phyloP scores from a whole-genome alignment of 2,797 vertebrate species.

The Amniataba percoides region DNA sequence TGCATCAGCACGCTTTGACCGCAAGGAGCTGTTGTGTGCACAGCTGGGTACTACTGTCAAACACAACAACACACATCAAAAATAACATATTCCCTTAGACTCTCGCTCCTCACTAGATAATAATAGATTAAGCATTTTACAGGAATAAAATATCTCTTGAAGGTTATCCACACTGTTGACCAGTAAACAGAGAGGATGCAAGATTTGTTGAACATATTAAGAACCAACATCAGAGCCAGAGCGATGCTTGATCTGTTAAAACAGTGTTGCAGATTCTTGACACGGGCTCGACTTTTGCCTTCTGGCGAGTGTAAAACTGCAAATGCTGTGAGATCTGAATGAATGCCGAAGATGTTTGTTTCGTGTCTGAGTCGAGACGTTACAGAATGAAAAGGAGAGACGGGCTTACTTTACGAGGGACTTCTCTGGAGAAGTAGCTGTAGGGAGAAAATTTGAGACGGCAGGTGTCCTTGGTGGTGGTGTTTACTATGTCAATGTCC shows the following conservation, averaged over 20 bases:
- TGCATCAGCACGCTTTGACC: neutral
- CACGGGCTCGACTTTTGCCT: neutral
- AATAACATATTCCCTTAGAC: neutral
- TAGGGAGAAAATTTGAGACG: constrained; percentile 97
- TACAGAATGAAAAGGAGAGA: neutral
- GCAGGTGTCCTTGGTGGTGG: constrained; percentile 93
- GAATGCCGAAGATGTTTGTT: no score
- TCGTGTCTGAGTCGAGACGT: neutral
- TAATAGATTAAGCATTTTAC: neutral
- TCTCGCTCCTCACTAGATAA: neutral
- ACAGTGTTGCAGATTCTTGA: constrained; percentile 3
- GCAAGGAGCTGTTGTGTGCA: neutral
- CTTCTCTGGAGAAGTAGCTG: constrained; percentile 97
- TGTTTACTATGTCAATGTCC: constrained; percentile 96
- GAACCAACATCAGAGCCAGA: neutral
- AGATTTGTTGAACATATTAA: neutral
- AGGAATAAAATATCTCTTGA: neutral
- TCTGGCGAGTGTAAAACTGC: neutral
- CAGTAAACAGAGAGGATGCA: neutral
- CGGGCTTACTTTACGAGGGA: constrained; percentile 90
- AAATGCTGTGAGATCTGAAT: constrained; percentile 10
- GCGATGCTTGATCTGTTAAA: neutral
- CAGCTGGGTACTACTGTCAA: neutral
- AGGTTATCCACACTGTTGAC: neutral
- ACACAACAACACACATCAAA: neutral